Evolutionary conservation across 1,140 invertebrate genomes (phyloP), one percentile per base, ranked within the genome.

Genomic region (Aricia agestis): DNA sequence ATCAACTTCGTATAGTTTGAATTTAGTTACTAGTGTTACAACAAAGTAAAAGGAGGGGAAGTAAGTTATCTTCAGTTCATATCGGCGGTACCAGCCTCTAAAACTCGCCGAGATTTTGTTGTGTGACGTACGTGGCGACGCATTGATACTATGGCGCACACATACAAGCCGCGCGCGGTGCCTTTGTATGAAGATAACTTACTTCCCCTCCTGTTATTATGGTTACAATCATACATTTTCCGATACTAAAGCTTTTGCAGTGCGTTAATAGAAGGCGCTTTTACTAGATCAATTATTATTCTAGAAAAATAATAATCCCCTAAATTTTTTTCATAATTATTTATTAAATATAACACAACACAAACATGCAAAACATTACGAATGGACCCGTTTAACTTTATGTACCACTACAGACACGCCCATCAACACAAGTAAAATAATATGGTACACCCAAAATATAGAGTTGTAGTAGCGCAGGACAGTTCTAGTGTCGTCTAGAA

Each of bases 401-500:
- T 52, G 45, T 4, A 52, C 45, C 3, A 15, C 45, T 11, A 52
- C 11, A 11, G 45, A 52, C 6, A 13, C 11, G 4, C 45, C 57
- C 45, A 82, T 85, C 66, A 91, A 71, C 11, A 79, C 58, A 6
- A 86, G 32, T 32, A 91, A 72, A 17, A 91, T 41, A 6, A 83
- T 61, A 69, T 91, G 89, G 45, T 81, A 90, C 45, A 85, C 75
- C 89, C 89, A 91, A 45, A 81, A 87, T 72, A 91, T 91, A 7
- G 87, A 90, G 70, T 85, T 84, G 72, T 91, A 91, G 67, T 91
- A 91, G 19, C 67, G 78, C 1, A 91, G 58, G 1, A 87, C 74
- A 0, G 72, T 71, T 2, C 31, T 6, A 0, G 78, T 74, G 42
- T 88, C 79, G 2, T 74, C 72, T 0, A 89, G 32, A 6, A 87